A percentile compares a stretch with the other conserved stretches of the same genome.
These are phyloP conservation scores for Lycaon pictus DNA, from an alignment of 2,113 vertebrate genomes.

Conservation along the genomic window DNA sequence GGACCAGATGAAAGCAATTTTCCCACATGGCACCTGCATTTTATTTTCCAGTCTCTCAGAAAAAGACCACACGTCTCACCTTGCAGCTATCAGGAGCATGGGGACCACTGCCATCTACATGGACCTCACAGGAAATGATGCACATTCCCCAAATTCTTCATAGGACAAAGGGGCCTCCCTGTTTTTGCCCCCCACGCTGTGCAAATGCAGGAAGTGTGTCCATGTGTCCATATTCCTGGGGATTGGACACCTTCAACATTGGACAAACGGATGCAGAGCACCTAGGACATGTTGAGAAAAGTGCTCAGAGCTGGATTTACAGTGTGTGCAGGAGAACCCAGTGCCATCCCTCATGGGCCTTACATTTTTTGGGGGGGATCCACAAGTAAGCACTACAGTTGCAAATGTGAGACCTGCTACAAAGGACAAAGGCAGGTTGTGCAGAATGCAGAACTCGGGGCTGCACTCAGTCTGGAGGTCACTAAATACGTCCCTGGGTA, in stretches of 20 bases:
- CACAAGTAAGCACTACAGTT: neutral
- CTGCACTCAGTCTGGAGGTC: neutral
- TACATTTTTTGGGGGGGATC: accelerated
- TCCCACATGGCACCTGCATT: constrained; percentile 15
- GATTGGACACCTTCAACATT: neutral
- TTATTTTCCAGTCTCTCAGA: constrained; percentile 64
- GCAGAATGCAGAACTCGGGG: no score
- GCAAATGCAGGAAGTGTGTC: neutral
- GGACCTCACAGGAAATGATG: constrained; percentile 51
- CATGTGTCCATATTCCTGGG: neutral
- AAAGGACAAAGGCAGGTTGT: neutral
- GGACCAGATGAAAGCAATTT: constrained; percentile 66
- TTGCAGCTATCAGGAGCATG: neutral
- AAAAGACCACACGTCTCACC: constrained; percentile 53
- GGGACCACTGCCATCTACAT: neutral
- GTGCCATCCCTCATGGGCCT: accelerated
- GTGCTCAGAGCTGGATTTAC: accelerated
- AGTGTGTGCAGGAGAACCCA: accelerated
- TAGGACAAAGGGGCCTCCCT: neutral
- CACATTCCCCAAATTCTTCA: constrained; percentile 56
- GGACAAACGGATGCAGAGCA: accelerated
- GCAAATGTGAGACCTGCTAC: accelerated
- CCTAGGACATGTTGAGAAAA: accelerated
- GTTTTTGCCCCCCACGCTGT: neutral
- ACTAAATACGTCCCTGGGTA: no score